phyloP scores from a whole-genome alignment of 2,888 invertebrate genomes.

The Blastobasis adustella region DNA sequence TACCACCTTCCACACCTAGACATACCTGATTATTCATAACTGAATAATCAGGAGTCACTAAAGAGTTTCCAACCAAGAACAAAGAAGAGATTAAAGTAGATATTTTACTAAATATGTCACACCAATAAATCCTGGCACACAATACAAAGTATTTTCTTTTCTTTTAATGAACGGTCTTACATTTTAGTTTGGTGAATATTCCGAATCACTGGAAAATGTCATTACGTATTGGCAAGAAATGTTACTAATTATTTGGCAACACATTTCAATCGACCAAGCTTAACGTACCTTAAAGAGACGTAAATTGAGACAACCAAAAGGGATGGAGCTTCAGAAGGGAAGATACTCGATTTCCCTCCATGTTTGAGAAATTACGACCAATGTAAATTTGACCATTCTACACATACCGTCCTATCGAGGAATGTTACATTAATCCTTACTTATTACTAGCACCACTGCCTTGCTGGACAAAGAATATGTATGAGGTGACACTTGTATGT shows the following conservation, averaged over 20 bases:
- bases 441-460: constrained; percentile 51
- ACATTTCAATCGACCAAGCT: constrained; percentile 21
- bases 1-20: too few species aligned
- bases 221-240: constrained; percentile 46
- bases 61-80: too few species aligned
- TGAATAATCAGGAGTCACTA: too few species aligned
- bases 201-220: neutral
- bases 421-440: constrained; percentile 42
- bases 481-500: neutral
- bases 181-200: too few species aligned
- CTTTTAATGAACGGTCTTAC: too few species aligned
- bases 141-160: too few species aligned
- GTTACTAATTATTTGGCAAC: constrained; percentile 37
- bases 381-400: neutral
- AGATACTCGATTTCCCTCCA: neutral
- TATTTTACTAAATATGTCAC: too few species aligned
- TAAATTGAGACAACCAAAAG: too few species aligned
- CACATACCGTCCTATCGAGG: constrained; percentile 24
- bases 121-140: too few species aligned
- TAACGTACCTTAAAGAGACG: constrained; percentile 1
- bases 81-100: too few species aligned
- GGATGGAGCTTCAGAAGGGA: too few species aligned
- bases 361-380: neutral
- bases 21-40: too few species aligned
- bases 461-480: constrained; percentile 8